phyloP scores from a whole-genome alignment of 2,113 vertebrate species.

The Raphicerus campestris region DNA sequence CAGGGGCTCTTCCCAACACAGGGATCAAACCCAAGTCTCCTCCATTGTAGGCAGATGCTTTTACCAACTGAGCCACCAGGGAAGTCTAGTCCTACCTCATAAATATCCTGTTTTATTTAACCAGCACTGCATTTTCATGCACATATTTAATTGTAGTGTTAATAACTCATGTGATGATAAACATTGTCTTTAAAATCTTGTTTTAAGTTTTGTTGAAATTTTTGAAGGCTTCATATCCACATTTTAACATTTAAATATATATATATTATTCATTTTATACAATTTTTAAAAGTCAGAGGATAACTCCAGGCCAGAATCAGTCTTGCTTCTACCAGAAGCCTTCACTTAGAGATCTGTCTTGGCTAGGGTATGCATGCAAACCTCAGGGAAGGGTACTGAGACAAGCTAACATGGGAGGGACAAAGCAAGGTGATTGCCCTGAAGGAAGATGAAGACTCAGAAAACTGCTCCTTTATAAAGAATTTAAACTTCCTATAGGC shows the following conservation, averaged over 20 bases:
- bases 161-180: neutral
- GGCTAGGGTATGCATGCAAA: accelerated
- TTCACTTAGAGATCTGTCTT: neutral
- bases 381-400: neutral
- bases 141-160: neutral
- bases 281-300: neutral
- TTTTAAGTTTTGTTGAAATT: neutral
- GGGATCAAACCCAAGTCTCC: neutral
- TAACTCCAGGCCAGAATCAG: neutral
- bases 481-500: neutral
- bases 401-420: neutral
- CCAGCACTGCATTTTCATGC: neutral
- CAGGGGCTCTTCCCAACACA: neutral
- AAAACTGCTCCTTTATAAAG: neutral
- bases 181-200: neutral
- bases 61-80: neutral
- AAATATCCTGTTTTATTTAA: neutral
- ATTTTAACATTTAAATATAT: neutral
- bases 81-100: neutral
- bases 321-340: neutral
- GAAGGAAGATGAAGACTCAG: neutral
- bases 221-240: neutral
- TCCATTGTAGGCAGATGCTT: neutral
- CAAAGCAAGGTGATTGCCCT: neutral
- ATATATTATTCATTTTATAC: neutral